Base-by-base conservation (phyloP, 1,140 invertebrate species). In the Halotydeus destructor region DNA sequence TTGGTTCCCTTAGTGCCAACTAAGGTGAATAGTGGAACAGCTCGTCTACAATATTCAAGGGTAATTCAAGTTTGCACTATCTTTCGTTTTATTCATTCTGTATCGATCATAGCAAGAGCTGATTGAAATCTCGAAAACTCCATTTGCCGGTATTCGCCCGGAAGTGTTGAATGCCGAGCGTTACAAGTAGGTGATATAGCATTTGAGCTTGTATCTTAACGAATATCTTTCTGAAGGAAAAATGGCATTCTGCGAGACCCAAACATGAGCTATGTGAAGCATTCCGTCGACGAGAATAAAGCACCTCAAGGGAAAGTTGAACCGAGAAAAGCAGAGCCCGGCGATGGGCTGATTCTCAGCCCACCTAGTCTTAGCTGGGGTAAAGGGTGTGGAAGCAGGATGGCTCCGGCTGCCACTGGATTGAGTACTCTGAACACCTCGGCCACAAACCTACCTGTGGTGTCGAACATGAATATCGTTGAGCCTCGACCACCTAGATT, bases 181-280 rank as follows among this genome's bases (percentile, higher is more conserved):
- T 53, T 68, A 69, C 47, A 65, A 62, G 67, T 69, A 56, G 56
- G 57, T 59, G 35, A 11, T 41, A 11, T 8, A 18, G 9, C 8
- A 27, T 8, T 26, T 5, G 25, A 6, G 9, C 35, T 3, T 35
- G 3, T 19, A 8, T 22, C 28, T 6, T 18, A 37, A 24, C 2
- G 11, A 24, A 44, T 3, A 26, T 28, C 39, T 41, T 39, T 18
- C 12, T 21, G 12, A 34, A 5, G 11, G 23, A 23, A 30, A 44
- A 18, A 61, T 63, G 38, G 66, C 67, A 16, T 55, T 69, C 32
- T 70, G 70, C 69, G 69, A 71, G 51, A 69, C 69, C 3, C 69
- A 72, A 44, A 60, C 61, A 46, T 72, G 70, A 70, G 64, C 66
- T 47, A 51, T 60, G 23, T 63, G 66, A 38, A 55, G 60, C 43